Evolutionary conservation across 2,888 invertebrate species (phyloP), one percentile per base, ranked within the genome.

Genomic region (Scaptomyza parva): DNA sequence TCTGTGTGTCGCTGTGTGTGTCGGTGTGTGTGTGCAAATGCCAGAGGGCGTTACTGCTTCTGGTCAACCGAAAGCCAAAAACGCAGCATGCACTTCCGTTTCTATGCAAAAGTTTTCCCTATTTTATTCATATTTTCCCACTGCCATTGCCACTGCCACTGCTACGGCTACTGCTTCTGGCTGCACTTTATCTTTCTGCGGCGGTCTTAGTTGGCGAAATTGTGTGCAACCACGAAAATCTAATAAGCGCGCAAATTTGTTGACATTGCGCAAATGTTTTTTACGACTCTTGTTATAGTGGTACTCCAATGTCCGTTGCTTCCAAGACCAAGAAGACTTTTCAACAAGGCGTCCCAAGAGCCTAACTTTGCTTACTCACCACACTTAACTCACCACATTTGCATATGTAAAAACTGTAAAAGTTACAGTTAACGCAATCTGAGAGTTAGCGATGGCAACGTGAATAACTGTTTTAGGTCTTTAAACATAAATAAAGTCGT

Each of bases 261-360:
- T 85, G 84, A 85, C 84, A 85, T 86, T 82, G 87, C 87, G 84
- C 84, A 85, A 85, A 86, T 86, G 86, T 84, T 84, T 84, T 84
- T 84, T 84, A 86, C 81, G 76, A 80, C 59, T 76, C 26, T 26
- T 26, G 26, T 26, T 18, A n/a, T 26, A n/a, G 8, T 3, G 8
- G 37, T 7, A 37, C 17, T 37, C 17, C 7, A 8, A 17, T 37
- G 14, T 37, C 37, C 35, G 14, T 14, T 33, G n/a, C 2, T 7
- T 35, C 8, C 37, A 37, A 37, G 17, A 9, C 28, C 41, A 58
- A 33, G 22, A 60, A 60, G 17, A 53, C 78, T 80, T n/a, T n/a
- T n/a, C 14, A 35, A 35, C 9, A 35, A 35, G 35, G 35, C 35
- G 14, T 0, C 6, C 14, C 65, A 81, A 58, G 52, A 63, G 48